These are phyloP conservation scores for Porites cylindrica DNA, from an alignment of 92 coral and sea anemone genomes.

Conservation along the genomic window DNA sequence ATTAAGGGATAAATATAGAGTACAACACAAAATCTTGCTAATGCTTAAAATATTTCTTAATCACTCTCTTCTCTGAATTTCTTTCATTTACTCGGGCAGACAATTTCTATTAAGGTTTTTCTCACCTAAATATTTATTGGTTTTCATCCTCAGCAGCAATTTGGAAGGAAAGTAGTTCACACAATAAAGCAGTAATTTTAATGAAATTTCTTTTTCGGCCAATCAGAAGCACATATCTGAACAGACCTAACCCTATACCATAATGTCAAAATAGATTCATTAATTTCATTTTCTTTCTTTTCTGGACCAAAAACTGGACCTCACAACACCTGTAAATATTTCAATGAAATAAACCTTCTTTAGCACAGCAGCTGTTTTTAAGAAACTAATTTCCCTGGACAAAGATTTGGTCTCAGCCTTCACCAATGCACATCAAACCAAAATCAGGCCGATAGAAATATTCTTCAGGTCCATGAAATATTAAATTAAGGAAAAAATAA, in stretches of 20 bases:
- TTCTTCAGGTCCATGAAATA: conserved; percentile 10
- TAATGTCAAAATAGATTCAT: conserved; percentile 43
- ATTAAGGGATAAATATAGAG: conserved; percentile 23
- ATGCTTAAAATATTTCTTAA: conserved; percentile 34
- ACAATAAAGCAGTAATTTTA: conserved; percentile 39
- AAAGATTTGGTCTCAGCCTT: conserved; percentile 7
- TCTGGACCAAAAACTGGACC: background rate
- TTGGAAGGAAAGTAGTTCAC: conserved; percentile 24
- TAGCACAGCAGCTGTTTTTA: conserved; percentile 22
- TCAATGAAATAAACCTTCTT: conserved; percentile 43
- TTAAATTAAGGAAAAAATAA: conserved; percentile 36
- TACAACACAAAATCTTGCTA: conserved; percentile 34
- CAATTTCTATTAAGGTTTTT: background rate
- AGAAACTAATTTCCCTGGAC: conserved; percentile 15
- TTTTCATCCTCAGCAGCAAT: conserved; percentile 15
- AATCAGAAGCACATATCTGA: conserved; percentile 10
- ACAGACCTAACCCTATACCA: conserved; percentile 41
- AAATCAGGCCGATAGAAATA: background rate
- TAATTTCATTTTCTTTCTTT: conserved; percentile 43
- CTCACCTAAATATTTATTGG: background rate
- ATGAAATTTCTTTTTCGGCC: conserved; percentile 31
- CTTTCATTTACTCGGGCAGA: background rate
- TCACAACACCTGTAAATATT: conserved; percentile 43
- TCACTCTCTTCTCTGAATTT: conserved; percentile 9
- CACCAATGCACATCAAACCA: background rate